Base-by-base conservation (phyloP, 2,797 vertebrate species). In the Pangasius sanitwongsei region DNA sequence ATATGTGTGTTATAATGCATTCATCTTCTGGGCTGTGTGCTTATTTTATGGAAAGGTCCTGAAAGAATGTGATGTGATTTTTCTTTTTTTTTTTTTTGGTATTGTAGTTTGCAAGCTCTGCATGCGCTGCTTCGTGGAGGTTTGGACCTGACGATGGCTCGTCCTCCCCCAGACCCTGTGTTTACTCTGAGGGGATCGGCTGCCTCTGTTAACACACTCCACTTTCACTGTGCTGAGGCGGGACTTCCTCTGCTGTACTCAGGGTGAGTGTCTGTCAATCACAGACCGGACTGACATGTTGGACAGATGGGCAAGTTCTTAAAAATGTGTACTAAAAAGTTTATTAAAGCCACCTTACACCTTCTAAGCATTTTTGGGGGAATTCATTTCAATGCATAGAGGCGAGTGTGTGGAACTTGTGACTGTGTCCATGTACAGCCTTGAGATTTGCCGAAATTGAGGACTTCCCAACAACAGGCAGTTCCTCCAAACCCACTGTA, bases 151-250 rank as follows among this genome's bases (percentile, higher is more conserved):
- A 3, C 0, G 86, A 98, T 98, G 95, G 93, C 96, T 90, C 93
- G 90, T 67, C 96, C 96, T 2, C 92, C 97, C 12, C 98, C 98
- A 0, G 95, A 96, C 85, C 98, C 98, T 2, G 91, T 94, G 92
- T 99, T 97, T 92, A 97, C 98, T 87, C 96, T 99, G 75, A 96
- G 99, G 92, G 99, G 98, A 1, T 92, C 97, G 0, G 91, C 95
- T 2, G 96, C 96, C 13, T 91, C 97, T 3, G 95, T 99, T 80
- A 97, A 98, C 55, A 88, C 97, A 0, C 95, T 99, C 80, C 97
- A 97, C 91, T 99, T 99, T 91, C 95, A 92, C 83, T 96, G 96
- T 86, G 86, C 74, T 8, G 88, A 87, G 85, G 92, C 89, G 0
- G 94, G 92, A 11, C 37, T 87, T 37, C 97, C 97, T 0, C 37